These are phyloP conservation scores for Cryptoprocta ferox DNA, from an alignment of 2,797 vertebrate species.

Conservation along the genomic window DNA sequence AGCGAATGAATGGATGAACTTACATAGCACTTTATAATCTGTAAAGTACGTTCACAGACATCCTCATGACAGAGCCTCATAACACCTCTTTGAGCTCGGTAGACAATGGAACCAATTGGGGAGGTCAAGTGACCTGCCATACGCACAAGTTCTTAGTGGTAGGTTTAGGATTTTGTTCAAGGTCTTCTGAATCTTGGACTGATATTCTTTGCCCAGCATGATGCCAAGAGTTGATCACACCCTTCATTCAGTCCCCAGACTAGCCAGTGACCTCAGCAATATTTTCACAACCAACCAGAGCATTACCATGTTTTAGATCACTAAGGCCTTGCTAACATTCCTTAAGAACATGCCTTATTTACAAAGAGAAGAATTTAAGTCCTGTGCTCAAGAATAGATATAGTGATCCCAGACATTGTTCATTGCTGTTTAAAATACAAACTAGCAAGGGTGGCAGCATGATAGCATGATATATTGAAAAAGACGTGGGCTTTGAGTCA, in stretches of 20 bases:
- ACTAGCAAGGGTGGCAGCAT: neutral
- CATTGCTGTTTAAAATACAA: neutral
- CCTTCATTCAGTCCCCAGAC: neutral
- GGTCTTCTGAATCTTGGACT: neutral
- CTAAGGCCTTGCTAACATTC: neutral
- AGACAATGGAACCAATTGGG: neutral
- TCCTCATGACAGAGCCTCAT: neutral
- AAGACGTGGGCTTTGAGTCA: neutral
- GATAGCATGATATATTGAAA: neutral
- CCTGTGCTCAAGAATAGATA: neutral
- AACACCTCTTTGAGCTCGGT: neutral
- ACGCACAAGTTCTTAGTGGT: neutral
- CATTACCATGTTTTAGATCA: neutral
- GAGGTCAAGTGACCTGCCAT: neutral
- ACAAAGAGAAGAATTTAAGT: constrained; percentile 7
- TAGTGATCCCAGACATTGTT: neutral
- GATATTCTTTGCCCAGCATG: neutral
- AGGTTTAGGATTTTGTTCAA: neutral
- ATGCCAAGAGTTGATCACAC: neutral
- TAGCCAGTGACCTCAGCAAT: neutral
- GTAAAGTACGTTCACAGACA: neutral
- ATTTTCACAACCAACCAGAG: neutral
- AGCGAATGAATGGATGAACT: neutral
- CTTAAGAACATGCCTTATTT: neutral
- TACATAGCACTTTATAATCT: neutral